Percentiles rank a stretch among this genome's conserved stretches.
Conservation (phyloP, 1,140 invertebrate species). For the Drosophila sp. region DNA sequence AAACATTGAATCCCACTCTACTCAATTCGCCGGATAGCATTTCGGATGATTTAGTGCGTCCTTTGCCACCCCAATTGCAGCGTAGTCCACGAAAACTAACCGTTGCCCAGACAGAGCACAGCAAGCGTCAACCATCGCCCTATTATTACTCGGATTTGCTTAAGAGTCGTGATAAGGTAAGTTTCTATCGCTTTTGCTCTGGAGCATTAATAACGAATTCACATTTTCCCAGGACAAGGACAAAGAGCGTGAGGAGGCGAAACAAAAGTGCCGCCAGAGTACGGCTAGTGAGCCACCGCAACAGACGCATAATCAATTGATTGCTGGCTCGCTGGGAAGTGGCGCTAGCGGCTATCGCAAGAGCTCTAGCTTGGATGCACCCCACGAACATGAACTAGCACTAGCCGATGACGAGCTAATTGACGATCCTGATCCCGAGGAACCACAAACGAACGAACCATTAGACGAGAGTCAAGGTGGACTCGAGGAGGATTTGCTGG, state of each 20-base stretch:
- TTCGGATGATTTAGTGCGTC: conserved; percentile 82
- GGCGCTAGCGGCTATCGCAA: conserved; percentile 83
- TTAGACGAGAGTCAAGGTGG: conserved; percentile 23
- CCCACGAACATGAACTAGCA: conserved; percentile 78
- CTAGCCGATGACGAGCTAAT: conserved; percentile 2
- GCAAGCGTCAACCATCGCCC: conserved; percentile 89
- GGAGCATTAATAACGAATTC: not conserved
- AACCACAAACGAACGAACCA: conserved; percentile 8
- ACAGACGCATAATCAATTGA: conserved; percentile 42
- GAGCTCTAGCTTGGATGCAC: conserved; percentile 88
- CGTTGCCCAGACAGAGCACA: conserved; percentile 57
- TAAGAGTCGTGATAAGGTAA: conserved; percentile 83
- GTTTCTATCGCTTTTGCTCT: not conserved
- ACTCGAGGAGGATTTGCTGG: conserved; percentile 18
- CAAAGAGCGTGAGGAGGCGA: conserved; percentile 56
- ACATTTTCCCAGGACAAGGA: conserved; percentile 27
- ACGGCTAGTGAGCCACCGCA: conserved; percentile 78
- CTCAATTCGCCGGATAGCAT: conserved; percentile 85
- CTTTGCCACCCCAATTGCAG: conserved; percentile 72
- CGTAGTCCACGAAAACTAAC: conserved; percentile 77
- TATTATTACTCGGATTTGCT: conserved; percentile 91
- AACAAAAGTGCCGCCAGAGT: conserved; percentile 71
- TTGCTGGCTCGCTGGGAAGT: conserved; percentile 1
- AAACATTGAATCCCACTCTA: conserved; percentile 12
- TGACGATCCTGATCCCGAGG: conserved; percentile 24